Conservation (phyloP, 1,140 invertebrate genomes). For the Paralvinella palmiformis region DNA sequence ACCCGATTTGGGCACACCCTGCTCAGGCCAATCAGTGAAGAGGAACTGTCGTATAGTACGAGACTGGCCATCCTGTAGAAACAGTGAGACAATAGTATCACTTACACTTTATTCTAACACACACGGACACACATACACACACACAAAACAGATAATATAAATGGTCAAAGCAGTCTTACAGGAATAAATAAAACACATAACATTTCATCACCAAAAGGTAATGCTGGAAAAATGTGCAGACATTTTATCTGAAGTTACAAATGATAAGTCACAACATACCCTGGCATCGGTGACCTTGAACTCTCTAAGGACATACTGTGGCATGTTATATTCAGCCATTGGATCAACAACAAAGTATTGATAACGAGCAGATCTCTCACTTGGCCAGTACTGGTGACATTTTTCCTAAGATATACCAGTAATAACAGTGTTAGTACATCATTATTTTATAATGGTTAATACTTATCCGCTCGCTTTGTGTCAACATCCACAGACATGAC, state of each 20-base stretch:
- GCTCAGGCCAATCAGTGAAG: conserved; percentile 97
- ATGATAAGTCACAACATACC: conserved; percentile 40
- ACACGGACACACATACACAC: too few species aligned
- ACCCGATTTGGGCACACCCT: conserved; percentile 74
- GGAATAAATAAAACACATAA: too few species aligned
- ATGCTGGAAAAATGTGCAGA: background rate
- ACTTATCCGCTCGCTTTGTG: too few species aligned
- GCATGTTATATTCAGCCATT: conserved; percentile 99
- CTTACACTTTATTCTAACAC: too few species aligned
- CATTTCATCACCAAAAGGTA: background rate
- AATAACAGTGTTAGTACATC: background rate
- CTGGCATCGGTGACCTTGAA: conserved; percentile 79
- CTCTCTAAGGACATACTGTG: conserved; percentile 95
- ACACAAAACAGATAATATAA: too few species aligned
- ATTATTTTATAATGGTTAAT: background rate
- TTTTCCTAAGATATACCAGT: conserved; percentile 13
- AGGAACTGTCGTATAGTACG: conserved; percentile 97
- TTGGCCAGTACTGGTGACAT: conserved; percentile 94
- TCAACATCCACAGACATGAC: too few species aligned
- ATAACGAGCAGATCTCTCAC: conserved; percentile 88
- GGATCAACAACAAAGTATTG: conserved; percentile 97
- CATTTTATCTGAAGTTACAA: background rate
- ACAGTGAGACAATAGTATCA: too few species aligned
- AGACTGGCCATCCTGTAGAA: conserved; percentile 61
- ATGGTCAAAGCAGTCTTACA: too few species aligned